Evolutionary conservation across 2,888 invertebrate genomes (phyloP).

Genomic region (Allolobophora icterica): DNA sequence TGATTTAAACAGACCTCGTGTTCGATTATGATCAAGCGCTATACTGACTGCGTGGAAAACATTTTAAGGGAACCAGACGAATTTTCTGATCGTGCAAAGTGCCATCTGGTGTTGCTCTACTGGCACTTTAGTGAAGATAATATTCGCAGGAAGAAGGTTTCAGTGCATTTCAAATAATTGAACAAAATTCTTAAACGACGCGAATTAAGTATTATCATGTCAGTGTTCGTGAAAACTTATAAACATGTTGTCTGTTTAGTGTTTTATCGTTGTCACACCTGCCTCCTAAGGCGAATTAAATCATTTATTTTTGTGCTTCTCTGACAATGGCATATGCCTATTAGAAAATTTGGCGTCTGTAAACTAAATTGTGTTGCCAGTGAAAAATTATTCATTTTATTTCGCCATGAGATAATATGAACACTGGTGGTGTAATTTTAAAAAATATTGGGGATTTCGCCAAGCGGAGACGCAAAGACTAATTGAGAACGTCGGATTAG

Average conservation of each 20-base stretch:
- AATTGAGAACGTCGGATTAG: background rate
- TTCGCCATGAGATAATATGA: background rate
- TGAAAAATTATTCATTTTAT: background rate
- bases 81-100: conserved; percentile 12
- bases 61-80: conserved; percentile 25
- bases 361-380: background rate
- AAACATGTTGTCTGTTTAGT: background rate
- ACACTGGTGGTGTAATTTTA: background rate
- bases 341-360: conserved; percentile 15
- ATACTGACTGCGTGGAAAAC: background rate
- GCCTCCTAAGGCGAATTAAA: conserved; percentile 3
- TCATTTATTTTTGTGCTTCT: conserved; percentile 19
- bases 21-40: background rate
- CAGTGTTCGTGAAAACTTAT: conserved; percentile 13
- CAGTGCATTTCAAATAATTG: conserved; percentile 17
- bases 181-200: conserved; percentile 24
- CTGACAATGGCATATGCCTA: conserved; percentile 29
- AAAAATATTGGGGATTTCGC: background rate
- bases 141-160: conserved; percentile 20
- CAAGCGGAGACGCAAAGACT: background rate
- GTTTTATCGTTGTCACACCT: background rate
- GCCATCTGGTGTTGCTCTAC: conserved; percentile 18
- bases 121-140: background rate
- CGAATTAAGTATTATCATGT: conserved; percentile 27
- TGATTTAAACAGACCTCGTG: no score